phyloP scores from a whole-genome alignment of 1,140 invertebrate genomes.

The Caerostris darwini region DNA sequence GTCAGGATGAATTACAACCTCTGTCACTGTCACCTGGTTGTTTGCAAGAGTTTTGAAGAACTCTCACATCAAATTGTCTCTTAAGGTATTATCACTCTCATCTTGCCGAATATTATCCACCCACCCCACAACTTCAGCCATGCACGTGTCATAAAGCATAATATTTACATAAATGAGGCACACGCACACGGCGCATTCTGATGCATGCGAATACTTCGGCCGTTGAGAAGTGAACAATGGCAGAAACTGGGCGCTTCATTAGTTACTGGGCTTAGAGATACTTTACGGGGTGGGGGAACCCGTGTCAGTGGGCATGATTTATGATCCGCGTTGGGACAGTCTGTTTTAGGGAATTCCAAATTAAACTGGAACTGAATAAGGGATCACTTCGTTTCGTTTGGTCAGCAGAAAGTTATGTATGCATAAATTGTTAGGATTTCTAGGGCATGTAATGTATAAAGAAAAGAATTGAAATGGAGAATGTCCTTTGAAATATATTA shows the following conservation, averaged over 20 bases:
- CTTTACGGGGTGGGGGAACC: not conserved
- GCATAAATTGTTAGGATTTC: too few species aligned
- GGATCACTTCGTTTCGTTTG: conserved; percentile 15
- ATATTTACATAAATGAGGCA: conserved; percentile 51
- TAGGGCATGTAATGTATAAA: too few species aligned
- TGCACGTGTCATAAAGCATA: conserved; percentile 44
- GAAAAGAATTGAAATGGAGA: too few species aligned
- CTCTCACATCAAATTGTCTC: not conserved
- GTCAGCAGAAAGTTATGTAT: not conserved
- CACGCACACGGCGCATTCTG: not conserved
- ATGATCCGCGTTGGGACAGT: not conserved
- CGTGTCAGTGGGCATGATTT: not conserved
- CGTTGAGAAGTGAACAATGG: not conserved
- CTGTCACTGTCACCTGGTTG: not conserved
- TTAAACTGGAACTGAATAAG: not conserved
- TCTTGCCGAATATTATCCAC: not conserved
- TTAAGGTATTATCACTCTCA: conserved; percentile 10
- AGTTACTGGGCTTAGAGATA: not conserved
- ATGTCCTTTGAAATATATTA: too few species aligned
- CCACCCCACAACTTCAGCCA: not conserved
- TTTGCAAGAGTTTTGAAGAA: not conserved
- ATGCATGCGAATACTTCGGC: not conserved
- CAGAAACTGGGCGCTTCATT: not conserved
- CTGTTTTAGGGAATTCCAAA: conserved; percentile 10
- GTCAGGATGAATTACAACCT: not conserved